A percentile compares a stretch with the other conserved stretches of the same genome.
Conservation (phyloP, 2,797 vertebrate species). For the Hippocampus kuda region DNA sequence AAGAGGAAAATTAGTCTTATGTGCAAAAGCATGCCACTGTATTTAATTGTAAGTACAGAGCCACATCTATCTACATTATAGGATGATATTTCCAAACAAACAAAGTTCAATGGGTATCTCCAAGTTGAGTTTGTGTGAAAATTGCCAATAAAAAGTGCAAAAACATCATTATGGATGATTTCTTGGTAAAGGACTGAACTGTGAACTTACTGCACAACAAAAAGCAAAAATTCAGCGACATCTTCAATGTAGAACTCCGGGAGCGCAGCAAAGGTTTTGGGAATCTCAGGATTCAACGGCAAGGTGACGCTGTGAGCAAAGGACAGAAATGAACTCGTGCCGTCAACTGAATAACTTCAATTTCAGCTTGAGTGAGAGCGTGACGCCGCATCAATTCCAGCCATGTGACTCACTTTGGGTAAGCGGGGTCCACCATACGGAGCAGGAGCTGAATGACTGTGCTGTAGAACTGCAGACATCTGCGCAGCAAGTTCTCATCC, state of each 20-base stretch:
- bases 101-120: background rate
- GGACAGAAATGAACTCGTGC: background rate
- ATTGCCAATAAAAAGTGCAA: background rate
- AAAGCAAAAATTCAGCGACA: slow-evolving; percentile 98
- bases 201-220: slow-evolving; percentile 96
- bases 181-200: background rate
- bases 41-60: background rate
- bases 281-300: slow-evolving; percentile 88
- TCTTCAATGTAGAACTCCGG: slow-evolving; percentile 99
- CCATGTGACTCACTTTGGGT: slow-evolving; percentile 79
- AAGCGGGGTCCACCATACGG: slow-evolving; percentile 87
- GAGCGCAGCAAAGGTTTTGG: slow-evolving; percentile 93
- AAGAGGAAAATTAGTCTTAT: background rate
- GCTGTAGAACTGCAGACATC: slow-evolving; percentile 96
- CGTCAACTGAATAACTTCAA: background rate
- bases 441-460: slow-evolving; percentile 96
- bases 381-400: background rate
- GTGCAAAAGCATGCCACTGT: background rate
- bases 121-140: background rate
- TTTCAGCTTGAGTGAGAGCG: background rate
- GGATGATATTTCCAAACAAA: background rate
- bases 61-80: background rate
- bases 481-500: slow-evolving; percentile 92
- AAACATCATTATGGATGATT: background rate
- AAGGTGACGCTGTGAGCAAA: slow-evolving; percentile 72